Evolutionary conservation across 2,888 invertebrate genomes (phyloP).

Genomic region (Omphaloscelis lunosa): DNA sequence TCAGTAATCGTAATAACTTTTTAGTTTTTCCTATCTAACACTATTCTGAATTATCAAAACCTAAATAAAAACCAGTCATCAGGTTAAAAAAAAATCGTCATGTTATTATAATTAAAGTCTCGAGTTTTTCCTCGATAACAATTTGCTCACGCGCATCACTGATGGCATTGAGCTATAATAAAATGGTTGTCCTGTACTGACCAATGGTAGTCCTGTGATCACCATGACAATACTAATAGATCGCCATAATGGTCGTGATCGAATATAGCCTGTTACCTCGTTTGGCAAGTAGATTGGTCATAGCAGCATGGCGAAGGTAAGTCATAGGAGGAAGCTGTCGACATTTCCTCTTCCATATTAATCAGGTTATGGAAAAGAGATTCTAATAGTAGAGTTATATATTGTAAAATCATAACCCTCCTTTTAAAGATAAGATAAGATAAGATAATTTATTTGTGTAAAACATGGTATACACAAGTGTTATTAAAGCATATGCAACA

Average conservation of each 20-base stretch:
- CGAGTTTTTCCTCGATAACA: not conserved
- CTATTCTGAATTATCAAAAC: not conserved
- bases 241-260: not conserved
- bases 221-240: not conserved
- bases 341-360: not conserved
- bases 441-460: no score
- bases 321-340: not conserved
- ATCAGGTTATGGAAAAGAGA: not conserved
- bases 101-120: not conserved
- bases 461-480: no score
- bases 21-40: not conserved
- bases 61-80: no score
- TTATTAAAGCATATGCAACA: no score
- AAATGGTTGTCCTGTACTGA: not conserved
- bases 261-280: not conserved
- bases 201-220: no score
- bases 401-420: no score
- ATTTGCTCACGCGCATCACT: not conserved
- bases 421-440: no score
- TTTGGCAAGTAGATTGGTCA: constrained; percentile 1
- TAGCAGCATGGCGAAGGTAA: not conserved
- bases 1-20: not conserved
- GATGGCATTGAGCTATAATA: not conserved
- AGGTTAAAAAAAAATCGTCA: not conserved
- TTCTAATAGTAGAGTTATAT: not conserved